A percentile compares a stretch with the other conserved stretches of the same genome.
These are phyloP conservation scores for Xiphophorus couchianus DNA, from an alignment of 2,113 vertebrate genomes.

Conservation along the genomic window DNA sequence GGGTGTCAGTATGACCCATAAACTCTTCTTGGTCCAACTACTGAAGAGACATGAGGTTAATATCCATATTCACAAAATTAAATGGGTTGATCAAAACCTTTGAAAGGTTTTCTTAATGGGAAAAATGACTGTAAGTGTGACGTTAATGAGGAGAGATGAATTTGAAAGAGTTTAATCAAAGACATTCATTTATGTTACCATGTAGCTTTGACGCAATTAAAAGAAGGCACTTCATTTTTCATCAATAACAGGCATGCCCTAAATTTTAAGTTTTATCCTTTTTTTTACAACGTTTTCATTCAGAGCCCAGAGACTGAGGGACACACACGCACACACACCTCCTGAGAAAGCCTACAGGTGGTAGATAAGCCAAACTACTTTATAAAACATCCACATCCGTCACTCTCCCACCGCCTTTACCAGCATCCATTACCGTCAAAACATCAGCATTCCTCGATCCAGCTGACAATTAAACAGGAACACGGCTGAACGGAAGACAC, in stretches of 20 bases:
- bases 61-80: slow-evolving; percentile 1
- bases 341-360: slow-evolving; percentile 62
- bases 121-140: neutral
- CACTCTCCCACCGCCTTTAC: slow-evolving; percentile 56
- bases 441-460: slow-evolving; percentile 41
- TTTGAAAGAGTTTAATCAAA: slow-evolving; percentile 3
- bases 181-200: neutral
- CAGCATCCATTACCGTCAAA: slow-evolving; percentile 22
- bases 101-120: neutral
- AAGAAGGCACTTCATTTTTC: slow-evolving; percentile 1
- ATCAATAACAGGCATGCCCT: neutral
- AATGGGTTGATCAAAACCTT: neutral
- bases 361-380: slow-evolving; percentile 44
- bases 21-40: neutral
- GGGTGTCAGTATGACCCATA: neutral
- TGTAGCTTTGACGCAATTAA: neutral
- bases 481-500: slow-evolving; percentile 12
- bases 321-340: neutral
- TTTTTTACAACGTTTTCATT: neutral
- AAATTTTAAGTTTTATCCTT: neutral
- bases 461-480: slow-evolving; percentile 43
- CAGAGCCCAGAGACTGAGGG: neutral
- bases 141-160: neutral
- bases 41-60: neutral
- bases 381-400: slow-evolving; percentile 63